Evolutionary conservation across 2,888 invertebrate genomes (phyloP), one percentile per base, ranked within the genome.

Genomic region (Drosophila mimetica): DNA sequence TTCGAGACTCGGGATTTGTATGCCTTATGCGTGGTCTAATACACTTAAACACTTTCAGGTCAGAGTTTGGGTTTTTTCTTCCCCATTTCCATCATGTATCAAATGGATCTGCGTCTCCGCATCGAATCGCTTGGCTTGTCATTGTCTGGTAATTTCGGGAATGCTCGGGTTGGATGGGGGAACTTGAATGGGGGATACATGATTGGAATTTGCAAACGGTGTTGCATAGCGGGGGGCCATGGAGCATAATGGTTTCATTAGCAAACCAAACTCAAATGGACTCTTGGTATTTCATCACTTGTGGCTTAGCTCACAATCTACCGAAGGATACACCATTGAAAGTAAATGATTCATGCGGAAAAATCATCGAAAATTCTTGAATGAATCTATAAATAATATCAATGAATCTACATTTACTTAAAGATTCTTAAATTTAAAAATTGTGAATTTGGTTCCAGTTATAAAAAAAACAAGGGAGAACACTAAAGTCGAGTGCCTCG

Each of bases 1-100:
- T 22, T 57, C n/a, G n/a, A n/a, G n/a, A n/a, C 28, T 48, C 70
- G 61, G n/a, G n/a, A 85, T 85, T 82, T 73, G 82, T 81, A 87
- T 85, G 85, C 85, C 69, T 42, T 20, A 53, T 70, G 78, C 85
- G 73, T 85, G 60, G 51, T 22, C 18, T 74, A 84, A 84, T 84
- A 74, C 67, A 77, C 81, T 86, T 63, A 60, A 74, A 52, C 81
- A 83, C 71, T 80, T 80, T 60, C 30, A 11, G 66, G 11, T 8
- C 16, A 9, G 42, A 25, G 14, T 67, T 53, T 50, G 44, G 44
- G 18, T 32, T 13, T 0, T 7, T 8, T 9, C 14, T 22, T 22
- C 6, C 22, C 25, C 25, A 25, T 25, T 25, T 25, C 20, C 30
- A 16, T 25, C 22, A n/a, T 14, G 16, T 14, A 42, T 42, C 41